A percentile compares a stretch with the other conserved stretches of the same genome.
Evolutionary conservation across 2,797 vertebrate species (phyloP).

Genomic region (Mormyrus proboscirostris): DNA sequence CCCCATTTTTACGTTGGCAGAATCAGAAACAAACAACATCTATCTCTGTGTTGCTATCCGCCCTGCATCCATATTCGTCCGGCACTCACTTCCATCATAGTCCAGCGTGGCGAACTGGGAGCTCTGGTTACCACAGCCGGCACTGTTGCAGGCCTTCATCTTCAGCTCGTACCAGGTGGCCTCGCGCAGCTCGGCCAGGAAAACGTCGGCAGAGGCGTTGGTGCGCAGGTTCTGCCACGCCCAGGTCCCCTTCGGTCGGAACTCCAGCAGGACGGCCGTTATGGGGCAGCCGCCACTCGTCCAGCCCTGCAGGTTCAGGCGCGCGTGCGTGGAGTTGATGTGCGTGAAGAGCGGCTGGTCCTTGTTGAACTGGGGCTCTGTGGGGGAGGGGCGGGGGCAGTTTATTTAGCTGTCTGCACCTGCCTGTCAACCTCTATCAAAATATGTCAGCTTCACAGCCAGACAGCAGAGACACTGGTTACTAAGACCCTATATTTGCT

Average conservation of each 20-base stretch:
- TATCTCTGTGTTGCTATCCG: neutral
- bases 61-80: neutral
- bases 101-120: conserved; percentile 91
- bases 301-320: conserved; percentile 95
- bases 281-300: conserved; percentile 94
- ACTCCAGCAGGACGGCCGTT: conserved; percentile 81
- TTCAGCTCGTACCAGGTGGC: conserved; percentile 98
- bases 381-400: conserved; percentile 1
- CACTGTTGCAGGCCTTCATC: conserved; percentile 97
- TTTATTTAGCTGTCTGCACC: neutral
- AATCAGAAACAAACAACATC: neutral
- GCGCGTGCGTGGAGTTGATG: conserved; percentile 91
- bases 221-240: conserved; percentile 87
- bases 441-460: neutral
- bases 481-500: conserved; percentile 1
- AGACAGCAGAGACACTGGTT: neutral
- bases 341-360: conserved; percentile 97
- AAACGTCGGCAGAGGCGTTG: conserved; percentile 84
- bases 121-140: conserved; percentile 93
- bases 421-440: neutral
- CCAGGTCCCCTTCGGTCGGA: conserved; percentile 91
- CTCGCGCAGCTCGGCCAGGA: conserved; percentile 88
- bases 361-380: conserved; percentile 93
- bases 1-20: neutral
- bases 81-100: conserved; percentile 89